Conservation (phyloP, 2,888 invertebrate species). For the Augiades crinisus region DNA sequence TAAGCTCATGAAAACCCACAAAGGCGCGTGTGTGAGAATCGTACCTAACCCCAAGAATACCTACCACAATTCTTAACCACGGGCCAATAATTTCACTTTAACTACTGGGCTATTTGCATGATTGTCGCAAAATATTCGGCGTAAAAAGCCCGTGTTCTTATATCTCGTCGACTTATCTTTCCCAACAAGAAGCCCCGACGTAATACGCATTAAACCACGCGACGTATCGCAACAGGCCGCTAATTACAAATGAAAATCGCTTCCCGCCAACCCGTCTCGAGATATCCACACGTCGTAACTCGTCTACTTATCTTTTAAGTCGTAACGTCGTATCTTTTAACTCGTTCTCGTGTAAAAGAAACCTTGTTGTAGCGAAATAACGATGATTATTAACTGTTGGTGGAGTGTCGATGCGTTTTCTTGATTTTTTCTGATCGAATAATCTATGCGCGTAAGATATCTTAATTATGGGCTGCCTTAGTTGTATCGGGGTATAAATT, state of each 20-base stretch:
- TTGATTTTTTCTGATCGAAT: slow-evolving; percentile 12
- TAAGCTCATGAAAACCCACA: no score
- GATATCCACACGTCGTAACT: slow-evolving; percentile 50
- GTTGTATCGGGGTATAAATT: slow-evolving; percentile 38
- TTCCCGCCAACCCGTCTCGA: slow-evolving; percentile 38
- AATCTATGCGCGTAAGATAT: slow-evolving; percentile 40
- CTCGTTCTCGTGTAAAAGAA: not conserved
- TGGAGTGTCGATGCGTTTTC: not conserved
- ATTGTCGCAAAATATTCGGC: not conserved
- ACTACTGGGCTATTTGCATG: no score
- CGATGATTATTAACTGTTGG: not conserved
- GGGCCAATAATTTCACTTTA: no score
- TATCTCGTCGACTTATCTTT: slow-evolving; percentile 18
- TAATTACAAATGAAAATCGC: slow-evolving; percentile 44
- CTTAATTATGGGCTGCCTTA: slow-evolving; percentile 38
- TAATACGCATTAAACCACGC: slow-evolving; percentile 32
- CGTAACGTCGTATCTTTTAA: slow-evolving; percentile 11
- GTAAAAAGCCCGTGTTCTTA: not conserved
- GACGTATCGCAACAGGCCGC: slow-evolving; percentile 38
- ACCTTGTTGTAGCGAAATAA: not conserved
- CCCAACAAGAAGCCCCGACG: slow-evolving; percentile 12
- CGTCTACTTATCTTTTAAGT: slow-evolving; percentile 20
- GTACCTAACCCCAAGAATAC: no score
- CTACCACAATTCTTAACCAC: no score
- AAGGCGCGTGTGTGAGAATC: no score